Conservation (phyloP, 2,888 invertebrate genomes). For the Dromius quadrimaculatus region DNA sequence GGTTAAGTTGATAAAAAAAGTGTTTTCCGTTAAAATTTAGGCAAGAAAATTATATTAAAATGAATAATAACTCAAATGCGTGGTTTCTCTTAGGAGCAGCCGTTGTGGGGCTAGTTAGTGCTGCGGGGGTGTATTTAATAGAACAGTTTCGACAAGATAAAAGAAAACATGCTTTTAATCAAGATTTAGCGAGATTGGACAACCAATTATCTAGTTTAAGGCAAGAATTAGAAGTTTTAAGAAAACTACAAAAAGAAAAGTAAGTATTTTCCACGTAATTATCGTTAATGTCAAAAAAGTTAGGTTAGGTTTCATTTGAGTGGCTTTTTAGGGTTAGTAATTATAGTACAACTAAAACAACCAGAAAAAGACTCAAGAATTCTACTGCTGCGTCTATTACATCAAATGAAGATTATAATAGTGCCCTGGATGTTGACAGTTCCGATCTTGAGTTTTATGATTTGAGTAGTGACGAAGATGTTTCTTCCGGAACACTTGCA, state of each 20-base stretch:
- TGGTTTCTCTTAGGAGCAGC: slow-evolving; percentile 61
- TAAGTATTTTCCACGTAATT: slow-evolving; percentile 30
- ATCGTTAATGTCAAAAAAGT: slow-evolving; percentile 42
- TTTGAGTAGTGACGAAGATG: slow-evolving; percentile 63
- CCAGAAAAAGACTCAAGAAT: slow-evolving; percentile 12
- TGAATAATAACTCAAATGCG: slow-evolving; percentile 47
- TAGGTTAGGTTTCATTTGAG: slow-evolving; percentile 36
- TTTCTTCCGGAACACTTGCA: slow-evolving; percentile 55
- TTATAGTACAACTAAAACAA: slow-evolving; percentile 45
- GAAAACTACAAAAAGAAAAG: slow-evolving; percentile 58
- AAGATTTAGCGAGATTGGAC: slow-evolving; percentile 63
- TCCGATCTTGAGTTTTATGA: slow-evolving; percentile 66
- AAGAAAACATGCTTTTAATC: slow-evolving; percentile 61
- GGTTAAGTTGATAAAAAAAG: background rate
- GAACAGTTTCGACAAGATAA: slow-evolving; percentile 63
- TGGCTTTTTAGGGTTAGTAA: slow-evolving; percentile 46
- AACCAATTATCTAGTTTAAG: slow-evolving; percentile 60
- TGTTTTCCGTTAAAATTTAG: slow-evolving; percentile 4
- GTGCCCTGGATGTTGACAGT: slow-evolving; percentile 61
- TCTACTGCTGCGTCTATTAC: slow-evolving; percentile 53
- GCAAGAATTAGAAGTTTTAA: slow-evolving; percentile 61
- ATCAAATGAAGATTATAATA: slow-evolving; percentile 60
- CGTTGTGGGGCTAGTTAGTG: slow-evolving; percentile 64
- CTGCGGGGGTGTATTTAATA: slow-evolving; percentile 63
- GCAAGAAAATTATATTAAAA: slow-evolving; percentile 5